A percentile compares a stretch with the other conserved stretches of the same genome.
phyloP scores from a whole-genome alignment of 2,797 vertebrate genomes.

The Enteromius argenteus region DNA sequence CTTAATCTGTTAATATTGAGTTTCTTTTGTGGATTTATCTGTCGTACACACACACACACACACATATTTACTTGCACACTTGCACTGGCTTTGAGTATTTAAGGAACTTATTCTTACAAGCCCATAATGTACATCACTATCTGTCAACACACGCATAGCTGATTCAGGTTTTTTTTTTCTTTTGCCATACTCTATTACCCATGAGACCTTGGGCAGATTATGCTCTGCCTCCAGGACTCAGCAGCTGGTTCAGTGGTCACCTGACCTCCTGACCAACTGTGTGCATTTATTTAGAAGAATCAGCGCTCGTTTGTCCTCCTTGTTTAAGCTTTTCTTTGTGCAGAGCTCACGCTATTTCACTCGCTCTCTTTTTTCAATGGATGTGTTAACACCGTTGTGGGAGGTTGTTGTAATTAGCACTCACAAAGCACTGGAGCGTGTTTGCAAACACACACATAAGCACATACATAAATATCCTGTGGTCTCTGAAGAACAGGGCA shows the following conservation, averaged over 20 bases:
- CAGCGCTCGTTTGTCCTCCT: slow-evolving; percentile 8
- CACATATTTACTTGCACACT: neutral
- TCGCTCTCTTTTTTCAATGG: slow-evolving; percentile 4
- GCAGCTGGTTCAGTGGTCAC: slow-evolving; percentile 52
- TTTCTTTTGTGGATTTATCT: neutral
- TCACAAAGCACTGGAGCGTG: slow-evolving; percentile 33
- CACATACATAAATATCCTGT: slow-evolving; percentile 8
- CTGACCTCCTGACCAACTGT: slow-evolving; percentile 42
- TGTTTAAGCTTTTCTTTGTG: slow-evolving; percentile 14
- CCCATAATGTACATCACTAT: slow-evolving; percentile 11
- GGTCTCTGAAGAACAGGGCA: neutral
- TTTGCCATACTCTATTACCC: slow-evolving; percentile 45
- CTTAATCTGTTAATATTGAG: neutral
- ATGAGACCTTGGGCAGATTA: slow-evolving; percentile 27
- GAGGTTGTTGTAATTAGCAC: slow-evolving; percentile 47
- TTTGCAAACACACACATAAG: slow-evolving; percentile 40
- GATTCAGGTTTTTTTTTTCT: slow-evolving; percentile 1
- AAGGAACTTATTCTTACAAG: neutral
- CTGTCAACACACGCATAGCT: neutral
- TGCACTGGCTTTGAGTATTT: neutral
- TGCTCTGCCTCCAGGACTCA: slow-evolving; percentile 37
- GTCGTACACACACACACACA: neutral
- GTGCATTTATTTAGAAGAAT: slow-evolving; percentile 32
- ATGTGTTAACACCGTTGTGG: slow-evolving; percentile 33
- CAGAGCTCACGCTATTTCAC: neutral